Evolutionary conservation across 2,888 invertebrate genomes (phyloP), one percentile per base, ranked within the genome.

Genomic region (Polydrusus tereticollis): DNA sequence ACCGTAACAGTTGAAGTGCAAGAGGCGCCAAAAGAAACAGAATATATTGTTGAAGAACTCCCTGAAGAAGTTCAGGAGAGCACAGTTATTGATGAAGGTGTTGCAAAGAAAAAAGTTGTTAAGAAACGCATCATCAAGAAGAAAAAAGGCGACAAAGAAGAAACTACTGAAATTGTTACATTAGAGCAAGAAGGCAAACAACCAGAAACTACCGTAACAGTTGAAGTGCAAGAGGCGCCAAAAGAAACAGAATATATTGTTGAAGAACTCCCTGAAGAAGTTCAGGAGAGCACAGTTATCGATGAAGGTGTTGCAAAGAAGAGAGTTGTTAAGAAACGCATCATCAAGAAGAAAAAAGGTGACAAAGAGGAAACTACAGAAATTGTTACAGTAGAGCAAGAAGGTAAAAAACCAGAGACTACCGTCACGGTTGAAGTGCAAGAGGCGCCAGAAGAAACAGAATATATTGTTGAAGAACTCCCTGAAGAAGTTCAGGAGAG

Each of bases 71-170:
- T 78, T 29, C 62, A 79, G 20, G 77, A 81, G 36, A 75, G 81
- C 20, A 77, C 79, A 16, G 80, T 83, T 62, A 80, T 83, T 23
- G 84, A 85, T 29, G 85, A 86, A 77, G 82, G 85, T 70, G 84
- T 86, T 33, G 67, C 62, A 29, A 77, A 69, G 57, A 80, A 76
- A 71, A 76, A 76, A 62, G 72, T 76, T 23, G 74, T 78, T 58
- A 78, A 76, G 80, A 82, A 76, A 10, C 85, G 86, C 68, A 80
- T 86, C 1, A 87, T 88, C n/a, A 86, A 86, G 65, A 86, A 85
- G 47, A 84, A 82, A 12, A 80, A 82, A 18, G 84, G 82, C 3
- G 80, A 78, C 8, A 82, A 81, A 55, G 72, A 85, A 47, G 80
- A 84, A 77, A 76, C 79, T 0, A 83, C 84, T 43, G 84, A 88